Conservation (phyloP, 2,797 vertebrate species). For the Muscicapa striata region DNA sequence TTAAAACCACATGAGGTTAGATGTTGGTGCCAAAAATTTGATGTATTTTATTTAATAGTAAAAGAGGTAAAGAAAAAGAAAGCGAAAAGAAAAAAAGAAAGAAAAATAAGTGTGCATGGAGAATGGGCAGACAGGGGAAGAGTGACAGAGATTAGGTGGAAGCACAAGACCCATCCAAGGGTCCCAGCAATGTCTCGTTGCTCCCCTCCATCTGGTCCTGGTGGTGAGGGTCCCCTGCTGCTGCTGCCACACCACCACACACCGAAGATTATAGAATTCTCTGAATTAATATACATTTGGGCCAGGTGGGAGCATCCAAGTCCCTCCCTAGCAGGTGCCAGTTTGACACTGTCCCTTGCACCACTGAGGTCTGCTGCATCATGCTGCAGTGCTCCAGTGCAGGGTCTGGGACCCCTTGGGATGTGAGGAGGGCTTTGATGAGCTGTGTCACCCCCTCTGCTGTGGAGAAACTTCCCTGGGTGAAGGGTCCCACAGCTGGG, state of each 20-base stretch:
- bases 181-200: background rate
- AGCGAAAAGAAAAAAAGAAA: background rate
- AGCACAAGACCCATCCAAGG: background rate
- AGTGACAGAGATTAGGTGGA: background rate
- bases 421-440: no score
- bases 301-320: background rate
- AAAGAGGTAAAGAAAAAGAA: background rate
- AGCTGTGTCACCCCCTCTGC: background rate
- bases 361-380: no score
- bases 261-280: background rate
- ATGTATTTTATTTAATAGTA: background rate
- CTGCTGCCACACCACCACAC: background rate
- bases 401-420: background rate
- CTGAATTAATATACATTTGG: background rate
- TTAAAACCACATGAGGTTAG: background rate
- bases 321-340: background rate
- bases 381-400: background rate
- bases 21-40: background rate
- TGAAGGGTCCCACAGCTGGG: background rate
- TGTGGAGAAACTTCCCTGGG: background rate
- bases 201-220: background rate
- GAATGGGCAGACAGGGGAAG: no score
- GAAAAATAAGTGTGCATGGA: no score
- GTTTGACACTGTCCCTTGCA: background rate
- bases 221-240: background rate